Base-by-base conservation (phyloP, 2,113 vertebrate species). In the Cephalopterus ornatus region DNA sequence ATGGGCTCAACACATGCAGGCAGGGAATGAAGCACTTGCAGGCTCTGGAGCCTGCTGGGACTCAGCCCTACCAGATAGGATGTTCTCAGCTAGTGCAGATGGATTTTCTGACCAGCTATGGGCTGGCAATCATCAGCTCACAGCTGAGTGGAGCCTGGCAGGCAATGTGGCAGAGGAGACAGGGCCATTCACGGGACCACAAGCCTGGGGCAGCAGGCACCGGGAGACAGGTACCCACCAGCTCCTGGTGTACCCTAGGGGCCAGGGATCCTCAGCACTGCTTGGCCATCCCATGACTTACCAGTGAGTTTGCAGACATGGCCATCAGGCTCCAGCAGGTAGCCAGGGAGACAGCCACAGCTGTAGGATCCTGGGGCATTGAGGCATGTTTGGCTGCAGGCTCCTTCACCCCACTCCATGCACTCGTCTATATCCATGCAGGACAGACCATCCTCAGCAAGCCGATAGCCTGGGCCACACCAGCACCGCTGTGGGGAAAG, bases 391-490 rank as follows among this genome's bases (percentile, higher is more conserved):
- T 99, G 99, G 93, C 98, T 98, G 96, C 99, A 98, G 33, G 89
- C n/a, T 59, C 19, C 46, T 22, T 96, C 33, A 0, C 39, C 59
- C 28, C 10, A 3, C 42, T 96, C 95, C 0, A 6, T 88, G 76
- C 99, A 99, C 90, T 99, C 99, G 0, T 99, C 94, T 27, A 98
- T 78, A 37, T 99, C 99, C 39, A 67, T 12, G 52, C 99, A 99
- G 70, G 95, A 96, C 26, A 75, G 14, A 13, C 96, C 56, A 4
- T 96, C 92, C 23, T 92, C 41, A 6, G 94, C 89, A 32, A 98
- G 96, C 33, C 5, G 91, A 85, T 98, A 99, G 41, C 99, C 99
- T 4, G 16, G 89, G 46, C 91, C 59, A 91, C 99, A 99, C 80
- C 93, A 97, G 94, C 99, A 99, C 7, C 93, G 95, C 99, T 99